Evolutionary conservation across 2,797 vertebrate species (phyloP).

Genomic region (Acanthopagrus latus): DNA sequence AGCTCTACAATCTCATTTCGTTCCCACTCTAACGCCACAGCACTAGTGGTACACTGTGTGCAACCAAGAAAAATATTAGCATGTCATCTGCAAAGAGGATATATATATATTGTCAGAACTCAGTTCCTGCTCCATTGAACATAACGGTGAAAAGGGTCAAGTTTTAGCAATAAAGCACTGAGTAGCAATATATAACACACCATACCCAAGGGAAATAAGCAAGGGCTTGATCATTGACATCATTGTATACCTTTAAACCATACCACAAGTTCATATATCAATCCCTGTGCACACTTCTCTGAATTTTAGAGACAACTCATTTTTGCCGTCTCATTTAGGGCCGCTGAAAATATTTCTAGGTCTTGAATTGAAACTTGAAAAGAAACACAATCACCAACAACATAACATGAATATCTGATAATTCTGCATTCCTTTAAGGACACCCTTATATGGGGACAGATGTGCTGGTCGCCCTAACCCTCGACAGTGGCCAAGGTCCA

Average conservation of each 20-base stretch:
- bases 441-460: conserved; percentile 38
- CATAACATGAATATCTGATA: conserved; percentile 52
- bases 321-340: conserved; percentile 41
- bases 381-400: conserved; percentile 61
- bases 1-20: conserved; percentile 66
- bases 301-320: conserved; percentile 40
- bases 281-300: conserved; percentile 42
- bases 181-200: conserved; percentile 51
- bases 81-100: conserved; percentile 69
- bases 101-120: conserved; percentile 45
- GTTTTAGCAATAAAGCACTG: conserved; percentile 66
- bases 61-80: conserved; percentile 62
- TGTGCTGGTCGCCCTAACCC: conserved; percentile 61
- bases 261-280: conserved; percentile 36
- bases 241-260: conserved; percentile 63
- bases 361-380: conserved; percentile 56
- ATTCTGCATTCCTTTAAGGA: conserved; percentile 41
- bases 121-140: conserved; percentile 51
- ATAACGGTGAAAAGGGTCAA: conserved; percentile 58
- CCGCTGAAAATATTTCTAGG: conserved; percentile 41
- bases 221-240: conserved; percentile 74
- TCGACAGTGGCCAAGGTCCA: conserved; percentile 38
- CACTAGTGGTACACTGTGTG: conserved; percentile 51
- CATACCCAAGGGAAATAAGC: conserved; percentile 60
- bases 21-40: conserved; percentile 42